phyloP scores from a whole-genome alignment of 2,113 vertebrate species.

The Okapia johnstoni region DNA sequence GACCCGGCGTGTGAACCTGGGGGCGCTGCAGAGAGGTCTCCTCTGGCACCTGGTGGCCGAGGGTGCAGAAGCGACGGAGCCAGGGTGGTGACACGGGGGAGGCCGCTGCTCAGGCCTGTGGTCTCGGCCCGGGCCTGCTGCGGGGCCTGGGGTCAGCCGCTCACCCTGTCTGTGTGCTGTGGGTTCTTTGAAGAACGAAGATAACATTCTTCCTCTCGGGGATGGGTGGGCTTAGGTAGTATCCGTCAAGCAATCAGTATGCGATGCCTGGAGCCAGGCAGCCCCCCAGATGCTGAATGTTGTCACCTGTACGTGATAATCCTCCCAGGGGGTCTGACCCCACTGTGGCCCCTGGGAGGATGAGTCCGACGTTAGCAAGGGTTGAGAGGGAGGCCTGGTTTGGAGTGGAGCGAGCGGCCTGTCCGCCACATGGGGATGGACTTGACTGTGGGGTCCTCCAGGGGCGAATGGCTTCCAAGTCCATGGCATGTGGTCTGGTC shows the following conservation, averaged over 20 bases:
- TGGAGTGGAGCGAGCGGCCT: not conserved
- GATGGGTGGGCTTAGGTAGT: not conserved
- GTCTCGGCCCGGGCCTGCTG: not conserved
- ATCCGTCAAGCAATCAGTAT: fast-evolving
- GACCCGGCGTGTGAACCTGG: not conserved
- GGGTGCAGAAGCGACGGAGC: fast-evolving
- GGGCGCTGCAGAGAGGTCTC: not conserved
- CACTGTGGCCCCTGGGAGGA: fast-evolving
- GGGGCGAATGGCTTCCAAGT: no score
- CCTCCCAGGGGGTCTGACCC: not conserved
- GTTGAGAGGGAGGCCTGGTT: not conserved
- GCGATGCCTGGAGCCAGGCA: fast-evolving
- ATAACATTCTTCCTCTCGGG: no score
- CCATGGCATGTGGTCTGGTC: fast-evolving
- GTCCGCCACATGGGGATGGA: no score
- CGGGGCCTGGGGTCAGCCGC: no score
- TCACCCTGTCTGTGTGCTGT: not conserved
- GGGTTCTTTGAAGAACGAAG: not conserved
- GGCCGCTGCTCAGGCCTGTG: not conserved
- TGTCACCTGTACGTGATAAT: fast-evolving
- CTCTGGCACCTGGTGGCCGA: not conserved
- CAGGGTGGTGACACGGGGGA: not conserved
- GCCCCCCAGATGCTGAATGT: not conserved
- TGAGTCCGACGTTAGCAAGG: not conserved
- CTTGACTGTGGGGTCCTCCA: fast-evolving